Evolutionary conservation across 2,113 vertebrate genomes (phyloP), one percentile per base, ranked within the genome.

Genomic region (Paratilapia polleni): DNA sequence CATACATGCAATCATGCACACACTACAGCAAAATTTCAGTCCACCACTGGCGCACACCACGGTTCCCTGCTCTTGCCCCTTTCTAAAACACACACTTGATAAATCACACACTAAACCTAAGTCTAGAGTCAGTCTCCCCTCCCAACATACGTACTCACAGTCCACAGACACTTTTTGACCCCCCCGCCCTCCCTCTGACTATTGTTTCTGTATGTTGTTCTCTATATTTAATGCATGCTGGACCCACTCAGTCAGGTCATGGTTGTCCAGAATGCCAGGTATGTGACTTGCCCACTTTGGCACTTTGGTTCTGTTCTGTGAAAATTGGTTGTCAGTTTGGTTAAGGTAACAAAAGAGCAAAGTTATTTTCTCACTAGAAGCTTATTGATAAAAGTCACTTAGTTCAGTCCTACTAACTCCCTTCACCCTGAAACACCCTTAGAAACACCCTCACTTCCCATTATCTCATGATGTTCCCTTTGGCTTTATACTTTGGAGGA

Each of bases 261-360:
- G 98, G 98, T 99, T 97, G 98, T 99, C 96, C 98, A 99, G 97
- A 99, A 99, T 78, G 98, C 98, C 96, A 99, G 98, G 96, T 96
- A 96, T 96, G 96, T 96, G 92, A 92, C 85, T 93, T 91, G 94
- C 89, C 93, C 87, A 89, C 87, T 93, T 81, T 91, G 78, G 86
- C 87, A 89, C 87, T 93, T 81, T 91, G 78, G 86, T 90, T 90
- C 61, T 91, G 61, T 91, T 92, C 88, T 92, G 87, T 89, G 22
- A 81, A 82, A 83, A 86, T 86, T 89, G 70, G 89, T 89, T 89
- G 88, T 91, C 80, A 87, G 83, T 93, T 90, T 88, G 92, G 86
- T 91, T 82, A 88, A 77, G 61, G 86, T 84, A 31, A 68, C 61
- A 59, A 85, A 77, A 81, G 10, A 17, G 68, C 64, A 61, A 87